Evolutionary conservation across 2,888 invertebrate genomes (phyloP).

Genomic region (Tupiocoris notatus): DNA sequence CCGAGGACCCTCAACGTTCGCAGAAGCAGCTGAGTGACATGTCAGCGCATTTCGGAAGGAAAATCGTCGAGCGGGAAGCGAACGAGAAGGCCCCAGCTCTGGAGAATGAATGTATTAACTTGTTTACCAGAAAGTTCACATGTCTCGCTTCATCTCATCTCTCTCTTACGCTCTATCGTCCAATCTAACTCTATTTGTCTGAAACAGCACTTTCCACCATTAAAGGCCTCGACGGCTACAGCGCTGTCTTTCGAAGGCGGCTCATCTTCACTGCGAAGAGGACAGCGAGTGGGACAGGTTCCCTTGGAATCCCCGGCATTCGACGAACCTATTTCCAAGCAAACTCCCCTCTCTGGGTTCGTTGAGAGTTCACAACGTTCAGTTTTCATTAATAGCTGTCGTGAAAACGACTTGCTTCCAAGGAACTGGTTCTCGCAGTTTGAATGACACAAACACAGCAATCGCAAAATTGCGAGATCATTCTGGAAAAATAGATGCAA

Average conservation of each 20-base stretch:
- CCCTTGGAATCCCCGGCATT: neutral
- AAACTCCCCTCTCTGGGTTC: neutral
- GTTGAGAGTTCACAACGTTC: no score
- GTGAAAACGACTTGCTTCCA: no score
- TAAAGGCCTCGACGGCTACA: neutral
- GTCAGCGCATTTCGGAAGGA: constrained; percentile 1
- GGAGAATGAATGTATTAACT: constrained; percentile 7
- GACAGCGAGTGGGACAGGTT: no score
- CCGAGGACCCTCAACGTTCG: no score
- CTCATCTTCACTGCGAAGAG: no score
- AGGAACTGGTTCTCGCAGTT: no score
- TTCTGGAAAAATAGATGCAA: no score
- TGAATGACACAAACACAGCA: no score
- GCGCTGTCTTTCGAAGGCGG: no score
- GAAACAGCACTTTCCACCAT: neutral
- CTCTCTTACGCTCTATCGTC: neutral
- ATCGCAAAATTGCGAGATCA: no score
- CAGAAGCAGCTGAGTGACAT: neutral
- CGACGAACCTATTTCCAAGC: neutral
- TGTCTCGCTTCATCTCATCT: neutral
- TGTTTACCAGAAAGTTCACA: neutral
- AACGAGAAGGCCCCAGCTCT: neutral
- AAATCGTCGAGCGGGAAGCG: neutral
- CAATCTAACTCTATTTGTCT: neutral
- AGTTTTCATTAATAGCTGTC: no score